Conservation (phyloP, 2,113 vertebrate species). For the Mesoclemmys tuberculata region DNA sequence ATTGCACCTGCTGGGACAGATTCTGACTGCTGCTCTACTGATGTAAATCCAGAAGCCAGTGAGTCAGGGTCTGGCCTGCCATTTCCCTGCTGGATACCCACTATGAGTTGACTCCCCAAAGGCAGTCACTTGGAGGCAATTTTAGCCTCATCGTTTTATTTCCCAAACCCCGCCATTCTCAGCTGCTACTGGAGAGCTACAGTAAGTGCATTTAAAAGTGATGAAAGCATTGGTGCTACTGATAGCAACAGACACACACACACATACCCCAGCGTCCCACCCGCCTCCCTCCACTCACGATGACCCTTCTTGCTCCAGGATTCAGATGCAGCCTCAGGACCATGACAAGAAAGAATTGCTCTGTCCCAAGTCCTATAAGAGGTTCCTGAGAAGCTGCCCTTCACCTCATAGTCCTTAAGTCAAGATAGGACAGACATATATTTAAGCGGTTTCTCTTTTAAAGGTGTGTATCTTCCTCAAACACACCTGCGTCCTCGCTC, state of each 20-base stretch:
- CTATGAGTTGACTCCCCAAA: constrained; percentile 16
- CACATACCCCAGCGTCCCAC: constrained; percentile 57
- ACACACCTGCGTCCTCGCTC: constrained; percentile 88
- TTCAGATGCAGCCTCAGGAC: constrained; percentile 52
- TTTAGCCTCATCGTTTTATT: background rate
- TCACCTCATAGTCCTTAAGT: constrained; percentile 42
- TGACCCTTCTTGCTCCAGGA: constrained; percentile 54
- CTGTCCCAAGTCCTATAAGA: constrained; percentile 39
- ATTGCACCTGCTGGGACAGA: constrained; percentile 26
- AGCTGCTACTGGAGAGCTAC: constrained; percentile 58
- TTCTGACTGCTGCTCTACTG: background rate
- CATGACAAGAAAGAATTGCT: constrained; percentile 45
- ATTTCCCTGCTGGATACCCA: background rate
- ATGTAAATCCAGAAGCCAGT: background rate
- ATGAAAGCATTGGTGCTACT: constrained; percentile 75
- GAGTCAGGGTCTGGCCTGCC: background rate
- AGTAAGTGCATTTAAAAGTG: constrained; percentile 74
- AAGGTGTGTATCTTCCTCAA: constrained; percentile 97
- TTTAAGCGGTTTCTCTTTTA: constrained; percentile 71
- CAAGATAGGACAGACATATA: constrained; percentile 46
- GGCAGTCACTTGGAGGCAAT: background rate
- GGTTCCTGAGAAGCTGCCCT: constrained; percentile 71
- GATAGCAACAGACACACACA: constrained; percentile 70
- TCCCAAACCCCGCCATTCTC: constrained; percentile 36
- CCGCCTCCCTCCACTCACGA: constrained; percentile 45